Base-by-base conservation (phyloP, 1,140 invertebrate species). In the Musca domestica region DNA sequence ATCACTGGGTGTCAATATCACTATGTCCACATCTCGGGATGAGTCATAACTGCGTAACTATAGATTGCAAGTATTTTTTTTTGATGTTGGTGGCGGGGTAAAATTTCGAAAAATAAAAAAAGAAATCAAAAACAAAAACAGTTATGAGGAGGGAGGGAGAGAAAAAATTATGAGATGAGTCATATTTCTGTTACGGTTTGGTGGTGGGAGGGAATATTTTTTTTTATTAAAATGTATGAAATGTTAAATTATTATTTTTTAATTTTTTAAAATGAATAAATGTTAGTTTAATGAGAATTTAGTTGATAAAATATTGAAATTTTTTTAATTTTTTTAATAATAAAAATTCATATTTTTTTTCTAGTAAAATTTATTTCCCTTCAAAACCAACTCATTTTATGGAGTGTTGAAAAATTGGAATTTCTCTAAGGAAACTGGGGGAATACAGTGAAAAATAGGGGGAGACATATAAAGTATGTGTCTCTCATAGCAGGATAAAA, bases 1-100 rank as follows among this genome's bases (percentile, higher is more conserved):
- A 83, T 96, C 94, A 73, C 89, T 91, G 68, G 90, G 89, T 71
- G 85, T 91, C 81, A 87, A 83, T 71, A 84, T 83, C 74, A 85
- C 78, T 70, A 84, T 79, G 70, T 87, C 87, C 56, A 47, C 52
- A 67, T 70, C 65, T 19, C 56, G 56, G 27, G 56, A 58, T 58
- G 54, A 61, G 19, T 61, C 56, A 61, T 61, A 30, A 61, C 27
- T 61, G 56, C 56, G 56, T 61, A 61, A 61, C 56, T 61, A 19
- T 23, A 52, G 22, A 52, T 52, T 52, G 6, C 6, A 12, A 52
- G 17, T n/a, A 17, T 61, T 61, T 64, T 64, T 64, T 64, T 47
- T 41, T 63, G 27, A n/a, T n/a, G n/a, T n/a, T n/a, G 34, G 34
- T 9, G 12, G 10, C 2, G 2, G 10, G 34, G 34, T n/a, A 41